Conservation (phyloP, 2,113 vertebrate genomes). For the Bambusicola thoracicus region DNA sequence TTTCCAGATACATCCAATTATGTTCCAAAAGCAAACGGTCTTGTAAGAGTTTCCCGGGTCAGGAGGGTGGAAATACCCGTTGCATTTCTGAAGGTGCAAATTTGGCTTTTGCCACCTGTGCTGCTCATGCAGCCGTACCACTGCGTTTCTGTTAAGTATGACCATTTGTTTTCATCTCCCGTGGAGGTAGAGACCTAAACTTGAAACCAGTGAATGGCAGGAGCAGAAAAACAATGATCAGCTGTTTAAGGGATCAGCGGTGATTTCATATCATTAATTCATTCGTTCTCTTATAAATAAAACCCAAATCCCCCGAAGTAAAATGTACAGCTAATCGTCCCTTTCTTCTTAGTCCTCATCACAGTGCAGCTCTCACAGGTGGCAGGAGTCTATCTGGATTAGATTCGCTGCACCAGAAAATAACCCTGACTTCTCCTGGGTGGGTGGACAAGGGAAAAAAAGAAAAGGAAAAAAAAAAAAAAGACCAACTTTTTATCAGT, state of each 20-base stretch:
- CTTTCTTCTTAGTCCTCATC: neutral
- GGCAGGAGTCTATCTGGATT: slow-evolving; percentile 54
- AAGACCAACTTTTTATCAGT: slow-evolving; percentile 80
- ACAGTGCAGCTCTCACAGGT: slow-evolving; percentile 50
- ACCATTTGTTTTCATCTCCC: slow-evolving; percentile 3
- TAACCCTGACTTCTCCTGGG: slow-evolving; percentile 69
- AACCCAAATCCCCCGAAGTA: neutral
- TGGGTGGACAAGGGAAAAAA: slow-evolving; percentile 68
- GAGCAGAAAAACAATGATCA: slow-evolving; percentile 29
- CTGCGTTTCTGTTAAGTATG: neutral
- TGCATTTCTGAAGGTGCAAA: neutral
- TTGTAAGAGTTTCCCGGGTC: neutral
- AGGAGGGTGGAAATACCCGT: neutral
- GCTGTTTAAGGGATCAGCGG: slow-evolving; percentile 4
- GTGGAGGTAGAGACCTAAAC: neutral
- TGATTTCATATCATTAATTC: slow-evolving; percentile 23
- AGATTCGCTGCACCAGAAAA: slow-evolving; percentile 63
- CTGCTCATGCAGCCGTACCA: neutral
- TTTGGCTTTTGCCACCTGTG: neutral
- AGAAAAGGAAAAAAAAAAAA: neutral
- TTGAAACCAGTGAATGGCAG: slow-evolving; percentile 17
- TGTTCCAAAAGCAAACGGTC: neutral
- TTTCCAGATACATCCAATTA: neutral
- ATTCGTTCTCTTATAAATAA: slow-evolving; percentile 22
- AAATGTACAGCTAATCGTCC: neutral